Conservation (phyloP, 2,888 invertebrate genomes). For the Macaria liturata region DNA sequence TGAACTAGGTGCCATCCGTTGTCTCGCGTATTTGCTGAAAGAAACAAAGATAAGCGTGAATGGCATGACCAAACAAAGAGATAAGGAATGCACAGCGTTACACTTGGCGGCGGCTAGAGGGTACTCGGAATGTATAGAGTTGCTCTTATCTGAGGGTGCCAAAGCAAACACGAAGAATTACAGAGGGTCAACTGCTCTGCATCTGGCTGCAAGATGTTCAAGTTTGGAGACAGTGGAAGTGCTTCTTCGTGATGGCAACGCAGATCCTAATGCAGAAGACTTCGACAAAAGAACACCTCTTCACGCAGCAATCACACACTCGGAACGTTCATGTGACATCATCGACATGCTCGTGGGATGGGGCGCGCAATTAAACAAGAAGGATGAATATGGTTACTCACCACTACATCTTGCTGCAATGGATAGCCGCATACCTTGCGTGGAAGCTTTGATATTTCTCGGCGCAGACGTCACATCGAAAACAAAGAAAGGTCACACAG, state of each 20-base stretch:
- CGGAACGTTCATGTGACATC: constrained; percentile 90
- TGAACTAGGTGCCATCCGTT: constrained; percentile 89
- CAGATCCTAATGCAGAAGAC: constrained; percentile 91
- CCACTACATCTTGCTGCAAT: constrained; percentile 93
- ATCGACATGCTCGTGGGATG: constrained; percentile 90
- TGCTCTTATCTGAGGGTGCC: constrained; percentile 90
- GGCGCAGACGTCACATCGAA: constrained; percentile 94
- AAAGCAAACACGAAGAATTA: constrained; percentile 89
- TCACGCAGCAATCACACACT: constrained; percentile 91
- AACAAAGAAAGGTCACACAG: constrained; percentile 93
- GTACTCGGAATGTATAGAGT: constrained; percentile 90
- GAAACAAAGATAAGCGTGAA: constrained; percentile 89
- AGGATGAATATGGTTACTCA: constrained; percentile 93
- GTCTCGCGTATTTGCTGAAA: constrained; percentile 89
- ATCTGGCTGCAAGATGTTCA: constrained; percentile 91
- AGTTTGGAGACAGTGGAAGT: constrained; percentile 92
- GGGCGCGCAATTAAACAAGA: constrained; percentile 92
- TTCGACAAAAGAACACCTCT: constrained; percentile 91
- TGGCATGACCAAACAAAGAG: constrained; percentile 86
- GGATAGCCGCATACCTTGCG: constrained; percentile 92
- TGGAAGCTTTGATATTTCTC: constrained; percentile 91
- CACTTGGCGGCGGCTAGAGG: constrained; percentile 95
- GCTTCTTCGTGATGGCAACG: constrained; percentile 88
- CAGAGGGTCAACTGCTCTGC: constrained; percentile 93
- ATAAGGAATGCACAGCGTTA: constrained; percentile 90